phyloP scores from a whole-genome alignment of 2,113 vertebrate species.

The Lagopus muta region DNA sequence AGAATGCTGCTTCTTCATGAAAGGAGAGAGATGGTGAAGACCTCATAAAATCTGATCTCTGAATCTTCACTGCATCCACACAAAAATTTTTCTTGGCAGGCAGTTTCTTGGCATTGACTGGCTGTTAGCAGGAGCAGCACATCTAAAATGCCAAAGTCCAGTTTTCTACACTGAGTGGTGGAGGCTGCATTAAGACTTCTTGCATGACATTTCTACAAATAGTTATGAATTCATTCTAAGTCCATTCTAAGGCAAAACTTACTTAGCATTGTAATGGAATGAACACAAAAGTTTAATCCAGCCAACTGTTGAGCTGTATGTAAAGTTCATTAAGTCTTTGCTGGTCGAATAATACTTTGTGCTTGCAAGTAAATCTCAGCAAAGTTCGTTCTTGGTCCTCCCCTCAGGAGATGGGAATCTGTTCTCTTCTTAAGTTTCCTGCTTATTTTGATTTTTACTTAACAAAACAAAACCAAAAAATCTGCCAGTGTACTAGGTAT shows the following conservation, averaged over 20 bases:
- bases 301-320: rapidly evolving
- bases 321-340: neutral
- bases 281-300: neutral
- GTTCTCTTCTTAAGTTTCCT: neutral
- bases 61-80: neutral
- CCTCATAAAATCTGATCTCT: neutral
- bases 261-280: rapidly evolving
- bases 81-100: conserved; percentile 18
- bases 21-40: neutral
- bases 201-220: neutral
- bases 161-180: neutral
- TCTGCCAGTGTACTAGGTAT: neutral
- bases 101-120: conserved; percentile 11
- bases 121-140: conserved; percentile 9
- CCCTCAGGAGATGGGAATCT: neutral
- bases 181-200: neutral
- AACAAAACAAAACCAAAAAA: too few species aligned
- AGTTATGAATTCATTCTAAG: neutral
- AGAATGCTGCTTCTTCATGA: neutral
- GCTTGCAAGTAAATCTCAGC: neutral
- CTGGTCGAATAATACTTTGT: neutral
- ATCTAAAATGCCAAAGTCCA: conserved; percentile 18
- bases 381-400: neutral
- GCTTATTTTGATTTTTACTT: neutral
- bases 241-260: neutral